These are phyloP conservation scores for Rostratula benghalensis DNA, from an alignment of 2,113 vertebrate species.

Conservation along the genomic window DNA sequence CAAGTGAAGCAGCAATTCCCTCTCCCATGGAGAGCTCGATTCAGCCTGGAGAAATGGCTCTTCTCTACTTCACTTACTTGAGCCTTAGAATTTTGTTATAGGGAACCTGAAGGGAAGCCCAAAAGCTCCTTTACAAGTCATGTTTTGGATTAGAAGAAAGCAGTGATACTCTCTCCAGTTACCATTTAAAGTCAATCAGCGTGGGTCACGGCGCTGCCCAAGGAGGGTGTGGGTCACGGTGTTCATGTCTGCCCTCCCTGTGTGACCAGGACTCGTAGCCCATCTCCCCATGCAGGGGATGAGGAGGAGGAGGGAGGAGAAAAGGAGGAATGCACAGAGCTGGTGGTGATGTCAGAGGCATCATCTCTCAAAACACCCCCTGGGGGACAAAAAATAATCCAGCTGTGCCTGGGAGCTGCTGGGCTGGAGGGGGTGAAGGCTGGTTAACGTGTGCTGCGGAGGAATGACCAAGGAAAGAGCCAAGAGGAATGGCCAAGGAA, in stretches of 20 bases:
- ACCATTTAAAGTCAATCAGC: not conserved
- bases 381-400: not conserved
- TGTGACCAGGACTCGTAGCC: rapidly evolving
- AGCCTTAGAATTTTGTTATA: not conserved
- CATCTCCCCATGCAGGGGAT: not conserved
- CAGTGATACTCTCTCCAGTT: not conserved
- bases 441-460: not conserved
- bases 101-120: not conserved
- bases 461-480: not conserved
- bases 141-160: not conserved
- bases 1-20: not conserved
- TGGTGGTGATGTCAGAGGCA: not conserved
- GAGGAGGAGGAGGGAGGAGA: not conserved
- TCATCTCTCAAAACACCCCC: not conserved
- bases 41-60: not conserved
- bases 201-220: not conserved
- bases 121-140: not conserved
- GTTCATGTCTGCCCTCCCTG: not conserved
- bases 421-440: not conserved
- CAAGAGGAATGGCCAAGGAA: not conserved
- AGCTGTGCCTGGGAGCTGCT: not conserved
- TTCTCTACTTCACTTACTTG: not conserved
- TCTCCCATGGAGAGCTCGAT: not conserved
- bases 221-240: not conserved
- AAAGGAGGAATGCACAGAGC: not conserved